Base-by-base conservation (phyloP, 2,888 invertebrate species). In the Caenorhabditis japonica region DNA sequence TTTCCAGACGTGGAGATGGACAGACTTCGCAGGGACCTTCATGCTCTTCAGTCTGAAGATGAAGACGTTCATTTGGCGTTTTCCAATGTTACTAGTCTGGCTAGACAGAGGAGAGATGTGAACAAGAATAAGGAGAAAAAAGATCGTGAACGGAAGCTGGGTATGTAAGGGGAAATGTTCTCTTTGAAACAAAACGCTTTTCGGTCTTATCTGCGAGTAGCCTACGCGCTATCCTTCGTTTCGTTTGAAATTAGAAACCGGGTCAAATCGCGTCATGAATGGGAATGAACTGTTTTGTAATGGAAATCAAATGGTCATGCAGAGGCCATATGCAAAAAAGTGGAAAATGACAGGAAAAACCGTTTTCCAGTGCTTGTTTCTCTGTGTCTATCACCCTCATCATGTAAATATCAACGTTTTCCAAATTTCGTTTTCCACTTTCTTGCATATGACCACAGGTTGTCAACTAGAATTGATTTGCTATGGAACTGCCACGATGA, bases 1-100 rank as follows among this genome's bases (percentile, higher is more conserved):
- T 68, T 71, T 38, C 75, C 75, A 5, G 79, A 79, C 51, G 62
- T 79, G 5, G 77, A 79, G 41, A 77, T 77, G 79, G 77, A 79
- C 8, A 25, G 75, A 25, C 49, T 79, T 2, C 27, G 62, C 15
- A 52, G 77, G 17, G 71, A 77, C 58, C 38, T 79, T 12, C 59
- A 74, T 25, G 52, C 47, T 5, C 34, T 79, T n/a, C 41, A 75
- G 59, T 49, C 55, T 13, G 73, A 76, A 39, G 38, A 60, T 33
- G 33, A 25, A 15, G 44, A 47, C 1, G 41, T 25, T 15, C 17
- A 39, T n/a, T n/a, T n/a, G 33, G 23, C 47, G 7, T 69, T 69
- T 13, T 30, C 55, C 17, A 69, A 69, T 23, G 43, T 38, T 0
- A 25, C 60, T 2, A 55, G 46, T 19, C 1, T 47, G 15, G 46